These are phyloP conservation scores for Dryobates pubescens DNA, from an alignment of 2,797 vertebrate species.

Conservation along the genomic window DNA sequence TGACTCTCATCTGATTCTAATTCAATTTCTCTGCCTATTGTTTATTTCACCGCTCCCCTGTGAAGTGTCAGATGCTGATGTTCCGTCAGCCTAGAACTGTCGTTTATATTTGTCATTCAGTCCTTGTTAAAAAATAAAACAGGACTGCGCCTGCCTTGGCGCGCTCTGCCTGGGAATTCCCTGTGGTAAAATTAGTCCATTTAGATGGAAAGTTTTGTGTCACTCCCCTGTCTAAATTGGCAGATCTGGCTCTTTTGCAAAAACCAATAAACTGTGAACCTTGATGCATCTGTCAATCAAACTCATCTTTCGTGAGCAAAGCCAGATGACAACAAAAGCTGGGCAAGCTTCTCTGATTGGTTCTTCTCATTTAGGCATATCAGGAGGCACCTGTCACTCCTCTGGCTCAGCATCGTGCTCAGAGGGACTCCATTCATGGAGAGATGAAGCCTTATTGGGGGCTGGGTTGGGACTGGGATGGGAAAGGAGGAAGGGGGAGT, in stretches of 20 bases:
- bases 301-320: constrained; percentile 85
- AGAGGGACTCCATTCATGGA: constrained; percentile 72
- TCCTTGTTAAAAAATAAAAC: constrained; percentile 90
- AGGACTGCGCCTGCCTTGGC: constrained; percentile 81
- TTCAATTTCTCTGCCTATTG: constrained; percentile 88
- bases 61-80: constrained; percentile 91
- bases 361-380: constrained; percentile 92
- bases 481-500: constrained; percentile 16
- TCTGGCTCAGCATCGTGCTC: constrained; percentile 77
- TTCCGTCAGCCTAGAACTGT: constrained; percentile 88
- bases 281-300: constrained; percentile 93
- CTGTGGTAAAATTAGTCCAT: constrained; percentile 93
- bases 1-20: constrained; percentile 83
- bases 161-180: constrained; percentile 88
- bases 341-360: constrained; percentile 85
- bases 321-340: constrained; percentile 90
- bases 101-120: constrained; percentile 94
- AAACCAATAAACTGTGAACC: constrained; percentile 96
- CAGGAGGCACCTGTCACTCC: constrained; percentile 92
- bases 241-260: constrained; percentile 91
- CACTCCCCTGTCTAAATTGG: constrained; percentile 95
- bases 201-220: constrained; percentile 97
- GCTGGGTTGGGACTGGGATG: constrained; percentile 12
- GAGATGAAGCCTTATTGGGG: constrained; percentile 47
- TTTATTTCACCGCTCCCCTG: constrained; percentile 88